These are phyloP conservation scores for Stichopus horrens DNA, from an alignment of 53 echinoderm and acorn worm species.

Conservation along the genomic window DNA sequence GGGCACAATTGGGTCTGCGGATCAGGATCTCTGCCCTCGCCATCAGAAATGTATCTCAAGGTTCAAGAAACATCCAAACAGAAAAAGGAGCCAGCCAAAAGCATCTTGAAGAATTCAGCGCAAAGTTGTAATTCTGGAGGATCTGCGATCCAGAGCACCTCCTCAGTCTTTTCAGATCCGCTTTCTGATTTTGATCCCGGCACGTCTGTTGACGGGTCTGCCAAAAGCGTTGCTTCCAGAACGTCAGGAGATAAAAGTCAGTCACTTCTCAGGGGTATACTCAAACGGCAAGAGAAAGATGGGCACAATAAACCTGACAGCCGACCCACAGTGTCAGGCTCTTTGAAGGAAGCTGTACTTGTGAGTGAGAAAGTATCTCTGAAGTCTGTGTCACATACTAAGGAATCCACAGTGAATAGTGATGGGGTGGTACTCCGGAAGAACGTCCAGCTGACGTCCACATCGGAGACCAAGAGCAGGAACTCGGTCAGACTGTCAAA, in stretches of 20 bases:
- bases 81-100: slow-evolving; percentile 50
- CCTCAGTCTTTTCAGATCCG: slow-evolving; percentile 23
- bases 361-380: neutral
- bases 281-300: neutral
- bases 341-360: neutral
- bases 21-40: slow-evolving; percentile 10
- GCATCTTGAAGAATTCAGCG: slow-evolving; percentile 60
- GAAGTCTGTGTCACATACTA: neutral
- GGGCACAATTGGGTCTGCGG: slow-evolving; percentile 76
- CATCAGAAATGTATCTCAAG: slow-evolving; percentile 15
- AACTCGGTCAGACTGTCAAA: slow-evolving; percentile 72
- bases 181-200: slow-evolving; percentile 2
- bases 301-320: neutral
- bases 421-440: slow-evolving; percentile 26
- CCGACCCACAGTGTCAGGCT: neutral
- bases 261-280: slow-evolving; percentile 9
- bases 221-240: neutral
- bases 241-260: neutral
- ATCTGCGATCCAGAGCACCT: slow-evolving; percentile 10
- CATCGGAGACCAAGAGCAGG: slow-evolving; percentile 41
- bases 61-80: slow-evolving; percentile 16
- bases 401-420: neutral
- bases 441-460: neutral
- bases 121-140: slow-evolving; percentile 45
- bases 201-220: neutral